Conservation (phyloP, 2,888 invertebrate species). For the Elegia similella region DNA sequence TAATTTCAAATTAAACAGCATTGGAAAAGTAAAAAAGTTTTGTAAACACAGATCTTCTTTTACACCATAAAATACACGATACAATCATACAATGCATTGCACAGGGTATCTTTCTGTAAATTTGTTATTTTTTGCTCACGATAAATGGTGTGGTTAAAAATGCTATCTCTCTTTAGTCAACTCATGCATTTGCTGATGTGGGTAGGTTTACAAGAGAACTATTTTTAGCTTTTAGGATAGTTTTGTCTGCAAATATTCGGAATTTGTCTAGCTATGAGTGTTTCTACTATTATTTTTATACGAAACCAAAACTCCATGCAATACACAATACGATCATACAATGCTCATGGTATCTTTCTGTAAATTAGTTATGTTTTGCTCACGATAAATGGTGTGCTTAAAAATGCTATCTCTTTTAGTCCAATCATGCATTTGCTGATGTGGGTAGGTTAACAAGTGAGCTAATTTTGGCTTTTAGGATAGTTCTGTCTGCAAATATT, state of each 20-base stretch:
- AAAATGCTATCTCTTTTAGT: conserved; percentile 57
- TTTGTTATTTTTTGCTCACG: conserved; percentile 9
- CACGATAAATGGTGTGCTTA: conserved; percentile 54
- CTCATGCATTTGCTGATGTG: conserved; percentile 55
- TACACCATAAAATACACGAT: too few relatives aligned
- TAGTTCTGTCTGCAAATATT: neutral
- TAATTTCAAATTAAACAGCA: too few relatives aligned
- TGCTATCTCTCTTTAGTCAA: conserved; percentile 56
- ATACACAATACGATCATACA: neutral
- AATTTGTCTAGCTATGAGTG: too few relatives aligned
- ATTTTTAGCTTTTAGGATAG: neutral
- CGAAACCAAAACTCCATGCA: too few relatives aligned
- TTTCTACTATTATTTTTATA: too few relatives aligned
- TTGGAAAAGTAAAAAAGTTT: too few relatives aligned
- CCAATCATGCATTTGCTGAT: conserved; percentile 58
- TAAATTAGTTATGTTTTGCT: neutral
- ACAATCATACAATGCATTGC: neutral
- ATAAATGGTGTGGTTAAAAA: conserved; percentile 60
- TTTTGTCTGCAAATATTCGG: neutral
- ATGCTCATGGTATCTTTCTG: neutral
- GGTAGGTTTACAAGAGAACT: conserved; percentile 35
- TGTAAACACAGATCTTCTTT: too few relatives aligned
- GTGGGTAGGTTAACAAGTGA: conserved; percentile 36
- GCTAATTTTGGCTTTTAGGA: neutral
- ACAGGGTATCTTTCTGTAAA: neutral